Evolutionary conservation across 2,797 vertebrate genomes (phyloP), one percentile per base, ranked within the genome.

Genomic region (Hydrocynus forskahlii): DNA sequence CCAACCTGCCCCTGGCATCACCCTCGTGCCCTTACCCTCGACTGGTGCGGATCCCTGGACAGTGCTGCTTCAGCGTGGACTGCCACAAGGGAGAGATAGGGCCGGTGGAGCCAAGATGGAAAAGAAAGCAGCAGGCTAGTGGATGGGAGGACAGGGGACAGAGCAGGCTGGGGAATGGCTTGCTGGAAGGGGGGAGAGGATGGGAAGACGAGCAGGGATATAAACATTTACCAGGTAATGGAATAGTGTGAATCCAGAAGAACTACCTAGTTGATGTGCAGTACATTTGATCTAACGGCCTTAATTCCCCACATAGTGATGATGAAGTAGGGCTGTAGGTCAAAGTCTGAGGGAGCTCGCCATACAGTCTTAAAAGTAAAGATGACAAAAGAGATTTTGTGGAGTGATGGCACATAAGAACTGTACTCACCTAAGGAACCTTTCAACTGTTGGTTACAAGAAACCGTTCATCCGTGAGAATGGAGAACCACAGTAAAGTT

Each of bases 11-110:
- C n/a, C 85, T 95, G 76, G 89, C 93, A 0, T 92, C 93, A 0
- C 86, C 92, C 17, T 91, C 93, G 80, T 96, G 95, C 57, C 93
- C 94, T 0, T 70, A 91, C 19, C 95, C 95, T 0, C 92, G 90
- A 76, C 89, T 95, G 75, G 88, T 95, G 74, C 94, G 95, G 83
- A 91, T 94, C 35, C 93, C 94, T 0, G 94, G 95, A 19, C 95
- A 95, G 84, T 96, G 95, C 90, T 96, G 95, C 85, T 93, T 94
- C 86, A 93, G 87, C 43, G 83, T 95, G 48, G 88, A 93, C 88
- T 95, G 95, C 89, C 89, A 92, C 82, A 79, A 75, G 16, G 76
- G 76, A 25, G 76, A 55, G 19, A 75, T 83, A 62, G 48, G 64
- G 8, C 76, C 76, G 7, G 29, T 75, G n/a, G 78, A 64, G 8